These are phyloP conservation scores for Lissonota sp. DNA, from an alignment of 2,888 invertebrate species.

Conservation along the genomic window DNA sequence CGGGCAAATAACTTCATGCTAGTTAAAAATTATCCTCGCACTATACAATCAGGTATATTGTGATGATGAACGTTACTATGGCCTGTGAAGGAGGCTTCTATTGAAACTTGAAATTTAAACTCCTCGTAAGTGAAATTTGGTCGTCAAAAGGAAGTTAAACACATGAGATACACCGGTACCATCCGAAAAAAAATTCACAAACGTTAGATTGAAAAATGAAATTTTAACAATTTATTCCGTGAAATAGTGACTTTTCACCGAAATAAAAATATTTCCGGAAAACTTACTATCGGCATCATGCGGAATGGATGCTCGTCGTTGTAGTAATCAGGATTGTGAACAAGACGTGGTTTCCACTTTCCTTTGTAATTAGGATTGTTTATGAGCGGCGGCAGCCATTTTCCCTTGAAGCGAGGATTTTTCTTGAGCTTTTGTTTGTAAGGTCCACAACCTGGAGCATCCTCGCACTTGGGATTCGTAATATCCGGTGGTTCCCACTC, in stretches of 20 bases:
- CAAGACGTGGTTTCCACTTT: constrained; percentile 95
- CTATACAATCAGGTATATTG: too few species aligned
- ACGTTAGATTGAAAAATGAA: too few species aligned
- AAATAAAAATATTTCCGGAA: background rate
- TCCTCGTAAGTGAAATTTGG: too few species aligned
- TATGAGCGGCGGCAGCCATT: constrained; percentile 95
- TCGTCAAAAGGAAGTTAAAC: too few species aligned
- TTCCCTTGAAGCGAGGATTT: constrained; percentile 97
- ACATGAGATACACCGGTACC: too few species aligned
- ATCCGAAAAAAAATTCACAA: too few species aligned
- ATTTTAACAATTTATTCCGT: background rate
- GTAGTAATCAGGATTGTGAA: constrained; percentile 97
- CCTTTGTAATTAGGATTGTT: constrained; percentile 97
- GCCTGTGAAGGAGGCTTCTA: too few species aligned
- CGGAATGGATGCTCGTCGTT: constrained; percentile 95
- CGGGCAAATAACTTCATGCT: too few species aligned
- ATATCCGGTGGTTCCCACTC: constrained; percentile 98
- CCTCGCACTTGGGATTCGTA: constrained; percentile 93
- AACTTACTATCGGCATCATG: constrained; percentile 95
- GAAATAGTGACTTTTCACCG: background rate
- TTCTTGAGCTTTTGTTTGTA: constrained; percentile 94
- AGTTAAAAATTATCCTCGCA: too few species aligned
- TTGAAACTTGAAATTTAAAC: too few species aligned
- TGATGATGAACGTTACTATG: too few species aligned
- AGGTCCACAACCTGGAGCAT: constrained; percentile 93